These are phyloP conservation scores for Apostichopus parvimensis DNA, from an alignment of 35 echinoderm and acorn worm genomes.

Conservation along the genomic window DNA sequence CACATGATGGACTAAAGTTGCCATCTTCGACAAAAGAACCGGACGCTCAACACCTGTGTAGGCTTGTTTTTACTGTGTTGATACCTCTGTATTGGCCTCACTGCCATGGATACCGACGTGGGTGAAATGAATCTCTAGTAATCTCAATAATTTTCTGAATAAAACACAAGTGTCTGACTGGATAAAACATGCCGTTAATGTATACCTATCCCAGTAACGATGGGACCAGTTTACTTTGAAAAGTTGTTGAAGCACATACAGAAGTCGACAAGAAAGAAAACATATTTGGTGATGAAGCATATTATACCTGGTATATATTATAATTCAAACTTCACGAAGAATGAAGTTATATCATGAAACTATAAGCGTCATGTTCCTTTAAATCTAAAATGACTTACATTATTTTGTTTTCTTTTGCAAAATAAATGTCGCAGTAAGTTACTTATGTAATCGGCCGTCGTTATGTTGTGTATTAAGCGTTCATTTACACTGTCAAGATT, in stretches of 20 bases:
- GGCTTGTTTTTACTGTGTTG: neutral
- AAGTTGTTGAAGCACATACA: neutral
- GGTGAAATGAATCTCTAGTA: neutral
- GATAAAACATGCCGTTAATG: neutral
- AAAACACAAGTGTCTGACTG: neutral
- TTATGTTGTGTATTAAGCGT: too few species aligned
- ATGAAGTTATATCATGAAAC: too few species aligned
- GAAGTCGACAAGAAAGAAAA: neutral
- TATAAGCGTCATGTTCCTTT: too few species aligned
- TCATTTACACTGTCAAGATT: too few species aligned
- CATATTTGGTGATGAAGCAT: too few species aligned
- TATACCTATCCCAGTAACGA: neutral
- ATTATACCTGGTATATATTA: too few species aligned
- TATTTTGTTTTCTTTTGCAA: too few species aligned
- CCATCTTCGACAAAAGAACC: neutral
- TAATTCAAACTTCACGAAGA: too few species aligned
- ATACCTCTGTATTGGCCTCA: neutral
- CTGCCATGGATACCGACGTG: neutral
- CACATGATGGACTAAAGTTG: neutral
- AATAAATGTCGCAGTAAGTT: too few species aligned
- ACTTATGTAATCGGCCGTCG: too few species aligned
- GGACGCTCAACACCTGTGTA: neutral
- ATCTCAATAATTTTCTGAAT: constrained; percentile 6
- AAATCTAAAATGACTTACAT: too few species aligned
- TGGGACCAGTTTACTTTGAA: neutral